Evolutionary conservation across 2,113 vertebrate species (phyloP).

Genomic region (Tyrannus savana): DNA sequence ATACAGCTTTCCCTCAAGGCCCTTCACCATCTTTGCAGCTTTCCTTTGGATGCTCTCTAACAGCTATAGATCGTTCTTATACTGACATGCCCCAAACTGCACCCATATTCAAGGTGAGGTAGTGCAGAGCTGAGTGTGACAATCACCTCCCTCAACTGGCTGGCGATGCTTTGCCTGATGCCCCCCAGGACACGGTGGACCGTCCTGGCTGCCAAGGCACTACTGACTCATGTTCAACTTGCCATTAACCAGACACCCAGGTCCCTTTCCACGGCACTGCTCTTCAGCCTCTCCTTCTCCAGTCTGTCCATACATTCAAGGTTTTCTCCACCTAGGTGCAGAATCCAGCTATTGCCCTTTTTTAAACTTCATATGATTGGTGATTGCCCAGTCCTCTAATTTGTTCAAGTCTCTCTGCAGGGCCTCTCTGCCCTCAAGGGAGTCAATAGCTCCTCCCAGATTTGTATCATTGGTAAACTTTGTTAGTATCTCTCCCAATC

Average conservation of each 20-base stretch:
- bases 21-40: neutral
- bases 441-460: neutral
- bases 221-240: neutral
- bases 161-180: fast-evolving
- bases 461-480: fast-evolving
- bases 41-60: neutral
- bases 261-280: neutral
- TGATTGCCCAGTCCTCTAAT: neutral
- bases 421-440: neutral
- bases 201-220: neutral
- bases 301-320: neutral
- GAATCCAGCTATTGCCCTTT: neutral
- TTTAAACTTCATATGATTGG: neutral
- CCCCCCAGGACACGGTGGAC: fast-evolving
- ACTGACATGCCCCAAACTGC: fast-evolving
- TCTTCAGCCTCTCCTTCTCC: neutral
- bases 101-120: fast-evolving
- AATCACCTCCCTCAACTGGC: fast-evolving
- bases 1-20: neutral
- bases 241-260: fast-evolving
- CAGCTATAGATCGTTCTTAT: neutral
- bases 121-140: fast-evolving
- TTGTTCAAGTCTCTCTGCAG: neutral
- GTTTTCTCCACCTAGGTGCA: neutral
- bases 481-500: neutral